These are phyloP conservation scores for Sinelater perroti DNA, from an alignment of 2,888 invertebrate species.

Conservation along the genomic window DNA sequence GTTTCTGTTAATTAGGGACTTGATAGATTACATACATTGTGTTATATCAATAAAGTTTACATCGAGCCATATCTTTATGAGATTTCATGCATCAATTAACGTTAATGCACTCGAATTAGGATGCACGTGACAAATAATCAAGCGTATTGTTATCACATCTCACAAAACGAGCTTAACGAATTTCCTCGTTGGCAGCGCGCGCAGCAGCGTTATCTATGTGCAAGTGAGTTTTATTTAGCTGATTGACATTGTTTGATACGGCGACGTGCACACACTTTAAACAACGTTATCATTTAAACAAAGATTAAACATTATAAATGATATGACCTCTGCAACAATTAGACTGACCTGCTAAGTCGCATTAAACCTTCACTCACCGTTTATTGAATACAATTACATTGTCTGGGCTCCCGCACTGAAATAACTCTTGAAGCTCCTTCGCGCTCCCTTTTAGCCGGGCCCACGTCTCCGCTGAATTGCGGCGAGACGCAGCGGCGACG, in stretches of 20 bases:
- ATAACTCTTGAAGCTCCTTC: constrained; percentile 47
- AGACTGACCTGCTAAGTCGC: constrained; percentile 60
- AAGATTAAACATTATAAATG: constrained; percentile 61
- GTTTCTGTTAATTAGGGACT: too few relatives aligned
- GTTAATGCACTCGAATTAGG: too few relatives aligned
- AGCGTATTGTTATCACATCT: too few relatives aligned
- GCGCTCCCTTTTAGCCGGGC: constrained; percentile 13
- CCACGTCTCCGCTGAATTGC: constrained; percentile 21
- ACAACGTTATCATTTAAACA: constrained; percentile 59
- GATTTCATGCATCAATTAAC: too few relatives aligned
- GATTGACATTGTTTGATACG: constrained; percentile 35
- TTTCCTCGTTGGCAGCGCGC: constrained; percentile 5
- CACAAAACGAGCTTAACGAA: constrained; percentile 11
- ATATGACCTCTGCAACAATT: constrained; percentile 63
- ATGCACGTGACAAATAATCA: too few relatives aligned
- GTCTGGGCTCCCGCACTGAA: constrained; percentile 48
- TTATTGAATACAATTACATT: constrained; percentile 59
- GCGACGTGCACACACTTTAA: constrained; percentile 52
- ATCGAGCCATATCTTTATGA: too few relatives aligned
- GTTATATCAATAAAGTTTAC: too few relatives aligned
- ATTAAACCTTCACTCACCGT: constrained; percentile 56
- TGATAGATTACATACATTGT: too few relatives aligned
- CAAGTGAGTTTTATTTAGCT: constrained; percentile 34
- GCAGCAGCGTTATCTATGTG: constrained; percentile 23
- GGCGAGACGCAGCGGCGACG: constrained; percentile 11